A percentile compares a stretch with the other conserved stretches of the same genome.
These are phyloP conservation scores for Spinibarbus caldwelli DNA, from an alignment of 2,797 vertebrate species.

Conservation along the genomic window DNA sequence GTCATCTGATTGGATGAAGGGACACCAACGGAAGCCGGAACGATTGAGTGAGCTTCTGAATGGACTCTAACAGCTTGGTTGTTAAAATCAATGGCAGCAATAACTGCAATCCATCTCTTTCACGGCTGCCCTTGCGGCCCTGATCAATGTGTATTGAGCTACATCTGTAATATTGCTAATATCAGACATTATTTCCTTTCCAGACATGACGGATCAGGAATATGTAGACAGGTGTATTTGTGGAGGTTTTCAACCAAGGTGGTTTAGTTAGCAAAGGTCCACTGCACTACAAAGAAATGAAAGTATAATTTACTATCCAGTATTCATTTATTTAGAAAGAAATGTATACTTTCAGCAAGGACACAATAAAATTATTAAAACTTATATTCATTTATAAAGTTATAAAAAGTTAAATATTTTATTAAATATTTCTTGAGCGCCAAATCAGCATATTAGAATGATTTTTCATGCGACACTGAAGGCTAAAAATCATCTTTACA, in stretches of 20 bases:
- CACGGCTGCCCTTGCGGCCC: constrained; percentile 59
- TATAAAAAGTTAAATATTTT: too few relatives aligned
- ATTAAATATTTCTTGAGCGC: too few relatives aligned
- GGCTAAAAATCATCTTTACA: background rate
- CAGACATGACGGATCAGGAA: constrained; percentile 54
- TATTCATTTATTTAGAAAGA: too few relatives aligned
- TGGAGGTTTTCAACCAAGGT: background rate
- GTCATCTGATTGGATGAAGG: constrained; percentile 10
- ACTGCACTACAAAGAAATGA: background rate
- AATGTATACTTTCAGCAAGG: background rate
- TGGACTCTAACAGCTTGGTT: constrained; percentile 68
- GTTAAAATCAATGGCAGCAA: constrained; percentile 83
- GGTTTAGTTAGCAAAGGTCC: background rate
- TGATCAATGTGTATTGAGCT: constrained; percentile 76
- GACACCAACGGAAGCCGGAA: background rate
- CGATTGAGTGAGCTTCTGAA: constrained; percentile 55
- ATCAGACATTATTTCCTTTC: constrained; percentile 69
- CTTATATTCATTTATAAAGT: too few relatives aligned
- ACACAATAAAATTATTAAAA: background rate
- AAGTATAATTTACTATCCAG: too few relatives aligned
- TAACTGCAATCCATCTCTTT: constrained; percentile 79
- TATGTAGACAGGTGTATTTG: constrained; percentile 42
- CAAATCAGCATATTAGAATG: too few relatives aligned
- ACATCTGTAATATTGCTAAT: constrained; percentile 79
- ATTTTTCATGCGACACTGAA: too few relatives aligned